phyloP scores from a whole-genome alignment of 2,888 invertebrate genomes.

The Eubasilissa splendida region DNA sequence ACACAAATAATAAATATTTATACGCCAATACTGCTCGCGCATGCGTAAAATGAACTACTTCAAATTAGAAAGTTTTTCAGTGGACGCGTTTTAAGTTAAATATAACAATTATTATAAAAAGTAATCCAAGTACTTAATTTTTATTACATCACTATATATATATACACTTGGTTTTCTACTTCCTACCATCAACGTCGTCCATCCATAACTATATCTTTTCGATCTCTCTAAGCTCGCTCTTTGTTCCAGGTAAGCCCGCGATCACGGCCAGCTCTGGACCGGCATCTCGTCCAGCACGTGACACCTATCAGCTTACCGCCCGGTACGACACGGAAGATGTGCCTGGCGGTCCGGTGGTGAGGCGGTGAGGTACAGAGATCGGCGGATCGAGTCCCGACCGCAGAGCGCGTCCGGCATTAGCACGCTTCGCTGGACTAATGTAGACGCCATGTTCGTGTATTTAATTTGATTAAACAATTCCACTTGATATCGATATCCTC shows the following conservation, averaged over 20 bases:
- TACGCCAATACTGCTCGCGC: no score
- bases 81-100: not conserved
- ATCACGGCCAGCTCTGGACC: not conserved
- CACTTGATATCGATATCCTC: not conserved
- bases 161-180: no score
- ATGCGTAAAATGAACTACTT: no score
- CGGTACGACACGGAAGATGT: conserved; percentile 36
- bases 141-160: no score
- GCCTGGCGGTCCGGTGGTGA: not conserved
- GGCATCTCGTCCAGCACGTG: conserved; percentile 29
- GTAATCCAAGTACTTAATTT: no score
- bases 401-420: conserved; percentile 37
- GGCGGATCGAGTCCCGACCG: conserved; percentile 22
- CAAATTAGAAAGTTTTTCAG: no score
- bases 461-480: conserved; percentile 5
- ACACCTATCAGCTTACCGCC: conserved; percentile 41
- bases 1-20: no score
- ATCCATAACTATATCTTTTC: no score
- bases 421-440: conserved; percentile 14
- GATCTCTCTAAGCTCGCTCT: not conserved
- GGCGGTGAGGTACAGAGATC: conserved; percentile 22
- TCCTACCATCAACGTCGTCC: no score
- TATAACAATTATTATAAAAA: not conserved
- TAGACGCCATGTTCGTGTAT: conserved; percentile 2
- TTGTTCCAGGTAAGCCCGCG: conserved; percentile 33